These are phyloP conservation scores for Parthenolecanium corni DNA, from an alignment of 2,888 invertebrate species.

Conservation along the genomic window DNA sequence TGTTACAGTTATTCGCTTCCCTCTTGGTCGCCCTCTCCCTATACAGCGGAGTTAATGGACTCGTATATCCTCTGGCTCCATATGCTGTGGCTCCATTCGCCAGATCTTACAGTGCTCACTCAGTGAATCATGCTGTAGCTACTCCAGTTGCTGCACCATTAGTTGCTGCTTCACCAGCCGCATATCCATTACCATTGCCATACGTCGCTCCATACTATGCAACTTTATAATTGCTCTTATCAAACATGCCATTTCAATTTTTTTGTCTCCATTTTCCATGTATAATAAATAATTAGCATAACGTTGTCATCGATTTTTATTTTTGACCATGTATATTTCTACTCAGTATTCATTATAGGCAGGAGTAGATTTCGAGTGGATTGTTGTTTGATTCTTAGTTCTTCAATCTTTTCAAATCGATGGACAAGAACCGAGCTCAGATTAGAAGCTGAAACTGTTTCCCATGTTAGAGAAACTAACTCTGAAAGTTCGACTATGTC, in stretches of 20 bases:
- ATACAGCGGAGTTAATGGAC: slow-evolving; percentile 37
- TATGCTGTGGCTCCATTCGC: slow-evolving; percentile 61
- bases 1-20: slow-evolving; percentile 14
- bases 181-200: slow-evolving; percentile 11
- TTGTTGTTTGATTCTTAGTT: too few relatives aligned
- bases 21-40: slow-evolving; percentile 28
- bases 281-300: too few relatives aligned
- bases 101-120: slow-evolving; percentile 61
- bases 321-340: too few relatives aligned
- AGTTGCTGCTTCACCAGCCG: slow-evolving; percentile 27
- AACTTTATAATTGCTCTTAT: neutral
- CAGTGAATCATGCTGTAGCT: slow-evolving; percentile 62
- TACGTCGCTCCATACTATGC: neutral
- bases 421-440: too few relatives aligned
- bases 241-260: neutral
- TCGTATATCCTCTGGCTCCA: slow-evolving; percentile 39
- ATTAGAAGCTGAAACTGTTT: too few relatives aligned
- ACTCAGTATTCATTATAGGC: too few relatives aligned
- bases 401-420: too few relatives aligned
- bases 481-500: too few relatives aligned
- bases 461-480: too few relatives aligned
- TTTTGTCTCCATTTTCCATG: neutral
- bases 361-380: too few relatives aligned
- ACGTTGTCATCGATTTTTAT: too few relatives aligned
- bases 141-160: slow-evolving; percentile 44